Evolutionary conservation across 2,113 vertebrate species (phyloP), one percentile per base, ranked within the genome.

Genomic region (Burhinus oedicnemus): DNA sequence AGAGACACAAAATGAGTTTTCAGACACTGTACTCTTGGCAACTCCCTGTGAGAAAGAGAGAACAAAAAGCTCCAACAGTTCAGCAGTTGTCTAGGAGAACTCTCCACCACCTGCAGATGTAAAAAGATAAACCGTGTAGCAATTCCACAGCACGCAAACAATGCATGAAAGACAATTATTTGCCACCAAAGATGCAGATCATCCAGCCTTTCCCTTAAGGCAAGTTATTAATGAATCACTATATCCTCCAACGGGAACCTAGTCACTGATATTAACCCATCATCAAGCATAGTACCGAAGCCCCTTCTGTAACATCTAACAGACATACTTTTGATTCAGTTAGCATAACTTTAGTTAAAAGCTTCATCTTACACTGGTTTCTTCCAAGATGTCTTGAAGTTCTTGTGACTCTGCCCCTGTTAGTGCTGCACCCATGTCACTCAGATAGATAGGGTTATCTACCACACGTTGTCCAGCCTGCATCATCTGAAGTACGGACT

Each of bases 401-500:
- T 99, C 99, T 0, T 99, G 98, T 0, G 99, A 99, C 93, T 99
- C 99, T 0, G 99, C 99, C 42, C 99, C 99, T 0, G 99, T 99
- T 25, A 99, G 97, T 0, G 99, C 99, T 0, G 99, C 99, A 0
- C 99, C 99, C 99, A 99, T 99, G 98, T 99, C 99, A 8, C 99
- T 99, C 93, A 99, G 98, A 93, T 99, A 99, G 96, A 99, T 99
- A 11, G 99, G 99, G 95, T 99, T 99, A 96, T 99, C 99, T 3
- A 99, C 99, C 71, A 99, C 99, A 32, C 99, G 98, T 62, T 99
- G 99, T 25, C 99, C 99, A 2, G 99, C 99, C 98, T 99, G 99
- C 99, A 99, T 99, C 99, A 99, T 99, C 98, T 99, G 99, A 36
- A 99, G 99, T n/a, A 99, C 99, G 0, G 99, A 99, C 96, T 99